Evolutionary conservation across 1,140 invertebrate species (phyloP), one percentile per base, ranked within the genome.

Genomic region (Drosophila suzukii): DNA sequence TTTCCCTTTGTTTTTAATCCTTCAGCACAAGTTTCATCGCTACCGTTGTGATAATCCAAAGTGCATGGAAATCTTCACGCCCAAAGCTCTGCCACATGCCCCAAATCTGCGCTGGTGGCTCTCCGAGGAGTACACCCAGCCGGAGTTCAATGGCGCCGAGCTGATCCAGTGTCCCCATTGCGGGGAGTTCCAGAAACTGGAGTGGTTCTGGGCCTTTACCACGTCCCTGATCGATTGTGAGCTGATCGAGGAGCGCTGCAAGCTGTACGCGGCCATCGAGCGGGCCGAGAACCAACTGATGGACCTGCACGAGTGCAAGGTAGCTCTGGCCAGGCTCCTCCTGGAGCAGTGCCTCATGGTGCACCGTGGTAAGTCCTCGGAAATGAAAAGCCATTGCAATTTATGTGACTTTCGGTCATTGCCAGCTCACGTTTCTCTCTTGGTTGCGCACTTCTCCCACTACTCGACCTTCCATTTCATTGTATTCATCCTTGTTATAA

Each of bases 41-140:
- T 86, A 86, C 60, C 82, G 82, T 83, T 86, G 82, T 86, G 82
- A 86, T 86, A 86, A 86, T 67, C 81, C 80, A 10, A 83, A 83
- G 51, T 86, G 82, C 62, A 81, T 72, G 78, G 77, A 86, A 75
- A 80, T 84, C 46, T 86, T 86, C n/a, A 81, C 78, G 34, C 81
- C 81, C 15, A 54, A 74, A 39, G 46, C 56, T 10, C 43, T 79
- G 56, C 78, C 78, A 38, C 54, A 74, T 60, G 78, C 82, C 17
- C 61, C 74, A 17, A 86, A 83, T 46, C 57, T 86, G n/a, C 77
- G 78, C 30, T 86, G 82, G 82, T 86, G 82, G 82, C 66, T 74
- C 4, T 84, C 74, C 44, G 77, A 83, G 43, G 78, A 86, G 50
- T 86, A 83, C 27, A 83, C 63, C 15, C 70, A 76, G 32, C 82